phyloP scores from a whole-genome alignment of 2,797 vertebrate genomes.

The Halcyon smyrnensis region DNA sequence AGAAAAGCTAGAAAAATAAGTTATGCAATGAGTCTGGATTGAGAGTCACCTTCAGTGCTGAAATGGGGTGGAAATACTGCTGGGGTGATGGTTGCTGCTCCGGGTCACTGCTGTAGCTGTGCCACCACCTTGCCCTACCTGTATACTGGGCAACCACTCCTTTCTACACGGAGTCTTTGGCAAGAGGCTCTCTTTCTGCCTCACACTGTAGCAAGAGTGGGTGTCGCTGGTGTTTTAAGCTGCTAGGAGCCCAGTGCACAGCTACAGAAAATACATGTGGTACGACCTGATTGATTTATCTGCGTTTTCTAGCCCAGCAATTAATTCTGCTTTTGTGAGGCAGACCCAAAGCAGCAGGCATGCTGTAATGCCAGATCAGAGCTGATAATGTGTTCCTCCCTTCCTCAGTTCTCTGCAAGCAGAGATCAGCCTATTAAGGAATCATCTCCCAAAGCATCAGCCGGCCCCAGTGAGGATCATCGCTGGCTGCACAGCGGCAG shows the following conservation, averaged over 20 bases:
- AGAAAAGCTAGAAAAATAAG: not conserved
- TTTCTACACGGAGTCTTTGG: not conserved
- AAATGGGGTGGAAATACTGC: not conserved
- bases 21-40: not conserved
- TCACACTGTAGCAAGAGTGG: not conserved
- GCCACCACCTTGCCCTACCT: not conserved
- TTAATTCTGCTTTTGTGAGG: not conserved
- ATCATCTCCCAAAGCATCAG: not conserved
- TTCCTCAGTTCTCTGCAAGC: not conserved
- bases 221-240: not conserved
- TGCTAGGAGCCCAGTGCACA: not conserved
- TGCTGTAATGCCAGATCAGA: not conserved
- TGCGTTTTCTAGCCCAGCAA: not conserved
- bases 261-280: not conserved
- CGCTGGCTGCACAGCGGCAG: rapidly evolving
- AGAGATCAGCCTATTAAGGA: not conserved
- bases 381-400: not conserved
- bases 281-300: not conserved
- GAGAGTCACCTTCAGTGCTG: not conserved
- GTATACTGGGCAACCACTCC: not conserved
- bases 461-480: rapidly evolving
- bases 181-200: not conserved
- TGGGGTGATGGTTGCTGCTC: not conserved
- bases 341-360: not conserved
- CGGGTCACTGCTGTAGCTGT: not conserved